A percentile compares a stretch with the other conserved stretches of the same genome.
These are phyloP conservation scores for Chelon labrosus DNA, from an alignment of 2,797 vertebrate genomes.

Conservation along the genomic window DNA sequence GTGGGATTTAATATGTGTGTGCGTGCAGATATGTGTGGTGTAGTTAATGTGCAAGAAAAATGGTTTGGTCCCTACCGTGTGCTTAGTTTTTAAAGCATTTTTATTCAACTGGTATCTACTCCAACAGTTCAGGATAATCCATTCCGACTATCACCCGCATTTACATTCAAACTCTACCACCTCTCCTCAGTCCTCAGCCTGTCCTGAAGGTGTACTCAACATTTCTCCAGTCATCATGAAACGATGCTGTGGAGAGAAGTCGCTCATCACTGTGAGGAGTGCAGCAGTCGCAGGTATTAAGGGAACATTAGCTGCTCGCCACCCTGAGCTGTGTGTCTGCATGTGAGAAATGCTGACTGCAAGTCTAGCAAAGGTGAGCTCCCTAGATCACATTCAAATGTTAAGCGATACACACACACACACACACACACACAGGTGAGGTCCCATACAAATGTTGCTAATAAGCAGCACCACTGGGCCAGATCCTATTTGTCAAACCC, in stretches of 20 bases:
- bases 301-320: slow-evolving; percentile 62
- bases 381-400: slow-evolving; percentile 73
- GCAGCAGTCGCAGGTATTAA: slow-evolving; percentile 52
- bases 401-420: slow-evolving; percentile 58
- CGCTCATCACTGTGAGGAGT: slow-evolving; percentile 33
- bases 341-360: slow-evolving; percentile 72
- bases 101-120: no score
- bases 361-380: slow-evolving; percentile 70
- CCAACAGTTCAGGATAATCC: slow-evolving; percentile 11
- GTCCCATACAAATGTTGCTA: slow-evolving; percentile 76
- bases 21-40: no score
- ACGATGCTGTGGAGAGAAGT: slow-evolving; percentile 31
- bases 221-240: slow-evolving; percentile 29
- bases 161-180: slow-evolving; percentile 18
- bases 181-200: slow-evolving; percentile 8
- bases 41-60: no score
- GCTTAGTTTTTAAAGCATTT: no score
- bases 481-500: slow-evolving; percentile 81
- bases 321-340: slow-evolving; percentile 49
- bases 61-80: no score
- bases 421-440: slow-evolving; percentile 50
- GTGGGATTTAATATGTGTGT: no score
- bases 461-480: slow-evolving; percentile 75
- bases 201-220: slow-evolving; percentile 34
- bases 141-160: background rate